Base-by-base conservation (phyloP, 2,113 vertebrate genomes). In the Pipa parva region DNA sequence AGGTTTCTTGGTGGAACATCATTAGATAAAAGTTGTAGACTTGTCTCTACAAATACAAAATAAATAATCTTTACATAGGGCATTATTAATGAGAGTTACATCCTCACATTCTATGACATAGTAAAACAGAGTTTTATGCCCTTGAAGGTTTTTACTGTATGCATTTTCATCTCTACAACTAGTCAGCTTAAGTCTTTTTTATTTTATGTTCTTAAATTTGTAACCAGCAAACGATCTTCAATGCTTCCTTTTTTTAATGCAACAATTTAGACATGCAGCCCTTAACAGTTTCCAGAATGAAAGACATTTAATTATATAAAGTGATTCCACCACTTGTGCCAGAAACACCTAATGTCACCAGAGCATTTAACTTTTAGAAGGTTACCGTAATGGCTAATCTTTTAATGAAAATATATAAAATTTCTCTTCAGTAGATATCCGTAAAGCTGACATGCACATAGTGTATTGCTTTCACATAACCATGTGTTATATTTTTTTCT, bases 291-390 rank as follows among this genome's bases (percentile, higher is more conserved):
- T 85, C 77, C 78, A 73, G 71, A 79, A 75, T 73, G 63, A 67
- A 79, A 78, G 73, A 12, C 72, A 25, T 79, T 78, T 86, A 85
- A 87, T 89, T 86, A 85, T 85, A 87, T 83, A 83, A 89, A 90
- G 84, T 86, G 78, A 76, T 64, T 73, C 61, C 57, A 49, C 51
- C 31, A 51, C 61, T 58, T 63, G 27, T 77, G 84, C 81, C 84
- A 84, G 65, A 66, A 81, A 69, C 65, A 75, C 73, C 80, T 86
- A 69, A 77, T 77, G 51, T 33, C 73, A 64, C 54, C 79, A 71
- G 78, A 74, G 76, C 52, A 75, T 45, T 58, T 51, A 78, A 80
- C 63, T 78, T 82, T 80, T 33, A 22, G 22, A 58, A 63, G 79
- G 82, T 83, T 83, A 78, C 63, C 80, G 37, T 72, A 76, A 73